Evolutionary conservation across 2,113 vertebrate species (phyloP), one percentile per base, ranked within the genome.

Genomic region (Oenanthe oenanthe): DNA sequence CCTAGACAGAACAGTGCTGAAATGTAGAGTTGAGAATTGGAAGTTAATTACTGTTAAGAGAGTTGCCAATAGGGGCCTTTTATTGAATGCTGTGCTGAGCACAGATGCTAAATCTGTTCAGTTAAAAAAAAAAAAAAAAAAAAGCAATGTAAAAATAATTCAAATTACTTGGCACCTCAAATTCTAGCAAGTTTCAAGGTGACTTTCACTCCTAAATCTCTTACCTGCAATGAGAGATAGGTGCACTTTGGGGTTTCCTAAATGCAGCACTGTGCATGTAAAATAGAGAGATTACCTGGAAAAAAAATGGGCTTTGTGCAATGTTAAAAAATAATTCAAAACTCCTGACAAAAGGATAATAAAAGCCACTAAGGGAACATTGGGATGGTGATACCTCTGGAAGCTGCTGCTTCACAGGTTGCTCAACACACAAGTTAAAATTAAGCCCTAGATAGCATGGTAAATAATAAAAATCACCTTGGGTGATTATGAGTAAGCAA

Each of bases 401-500:
- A 84, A 67, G 31, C 62, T 87, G 65, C 38, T 93, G 83, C 42
- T 50, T 68, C 4, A 43, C 36, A 47, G 56, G 81, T 76, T 89
- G 50, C 67, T 93, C 73, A 85, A 71, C 61, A 92, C 75, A 77
- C 77, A 75, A 36, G 70, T 95, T 95, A 68, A 91, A 96, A 93
- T 91, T 60, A 91, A 48, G n/a, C 62, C 76, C 54, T 77, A 78
- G 78, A 89, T 61, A 91, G 71, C 67, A 57, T 56, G 68, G 70
- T 85, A 93, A 96, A 88, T 57, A 36, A 45, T 45, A 45, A 45
- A 45, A 19, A 19, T 45, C 43, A 92, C 53, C 50, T 97, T 90
- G 97, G 68, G 67, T 88, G 74, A 96, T 92, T 96, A 74, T 95
- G 91, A 96, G 89, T 75, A 83, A 96, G n/a, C 50, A 93, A 36